Evolutionary conservation across 2,113 vertebrate genomes (phyloP).

Genomic region (Dicentrarchus labrax): DNA sequence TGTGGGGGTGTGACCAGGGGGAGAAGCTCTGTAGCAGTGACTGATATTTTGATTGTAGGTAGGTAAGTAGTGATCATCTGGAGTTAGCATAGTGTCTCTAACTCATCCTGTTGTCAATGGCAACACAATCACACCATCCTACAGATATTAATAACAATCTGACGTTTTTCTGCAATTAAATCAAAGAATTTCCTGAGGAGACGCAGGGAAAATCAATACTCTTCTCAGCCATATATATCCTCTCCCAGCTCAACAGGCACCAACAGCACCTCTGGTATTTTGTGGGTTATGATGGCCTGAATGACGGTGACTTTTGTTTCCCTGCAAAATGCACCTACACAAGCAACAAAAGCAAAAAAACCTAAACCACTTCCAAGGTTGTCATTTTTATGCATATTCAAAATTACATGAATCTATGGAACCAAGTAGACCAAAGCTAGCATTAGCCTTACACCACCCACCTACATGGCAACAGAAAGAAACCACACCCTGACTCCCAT

Average conservation of each 20-base stretch:
- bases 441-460: background rate
- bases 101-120: slow-evolving; percentile 26
- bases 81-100: background rate
- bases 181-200: slow-evolving; percentile 12
- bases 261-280: slow-evolving; percentile 22
- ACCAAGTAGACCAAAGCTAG: too few relatives aligned
- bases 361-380: background rate
- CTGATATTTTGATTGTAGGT: slow-evolving; percentile 12
- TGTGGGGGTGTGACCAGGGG: background rate
- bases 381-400: background rate
- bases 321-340: background rate
- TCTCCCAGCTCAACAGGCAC: slow-evolving; percentile 22
- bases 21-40: background rate
- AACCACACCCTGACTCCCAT: background rate
- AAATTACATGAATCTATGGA: background rate
- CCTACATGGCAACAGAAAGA: background rate
- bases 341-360: background rate
- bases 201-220: slow-evolving; percentile 28
- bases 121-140: slow-evolving; percentile 13
- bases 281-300: slow-evolving; percentile 24
- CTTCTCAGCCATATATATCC: slow-evolving; percentile 8
- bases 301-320: slow-evolving; percentile 2
- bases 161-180: slow-evolving; percentile 18
- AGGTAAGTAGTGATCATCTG: slow-evolving; percentile 15
- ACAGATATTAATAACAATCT: slow-evolving; percentile 34